phyloP scores from a whole-genome alignment of 64 coral and sea anemone species.

The Stichodactyla mertensii region DNA sequence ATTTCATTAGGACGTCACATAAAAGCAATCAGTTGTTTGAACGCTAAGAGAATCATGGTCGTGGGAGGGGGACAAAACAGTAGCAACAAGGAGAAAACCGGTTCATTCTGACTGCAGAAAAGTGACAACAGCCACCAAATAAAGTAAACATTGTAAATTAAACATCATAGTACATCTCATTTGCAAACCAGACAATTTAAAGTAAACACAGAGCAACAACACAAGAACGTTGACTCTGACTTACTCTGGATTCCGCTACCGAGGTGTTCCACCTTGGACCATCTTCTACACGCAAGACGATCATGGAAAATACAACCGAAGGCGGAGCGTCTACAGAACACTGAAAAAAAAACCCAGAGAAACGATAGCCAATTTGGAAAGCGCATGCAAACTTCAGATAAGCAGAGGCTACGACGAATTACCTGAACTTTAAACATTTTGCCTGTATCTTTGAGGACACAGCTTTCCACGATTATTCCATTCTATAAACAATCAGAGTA shows the following conservation, averaged over 20 bases:
- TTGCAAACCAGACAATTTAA: too few relatives aligned
- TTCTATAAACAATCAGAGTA: neutral
- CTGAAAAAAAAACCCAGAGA: slow-evolving; percentile 27
- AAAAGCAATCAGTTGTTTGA: too few relatives aligned
- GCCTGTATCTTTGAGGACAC: slow-evolving; percentile 10
- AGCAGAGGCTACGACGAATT: neutral
- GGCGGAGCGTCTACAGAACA: slow-evolving; percentile 60
- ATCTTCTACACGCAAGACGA: slow-evolving; percentile 62
- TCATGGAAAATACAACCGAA: slow-evolving; percentile 56
- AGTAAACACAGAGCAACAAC: too few relatives aligned
- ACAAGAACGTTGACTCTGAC: neutral
- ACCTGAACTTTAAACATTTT: slow-evolving; percentile 59
- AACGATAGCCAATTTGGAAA: neutral
- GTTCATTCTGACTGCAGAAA: too few relatives aligned
- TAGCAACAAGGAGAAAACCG: too few relatives aligned
- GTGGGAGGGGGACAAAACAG: too few relatives aligned
- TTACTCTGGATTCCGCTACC: slow-evolving; percentile 55
- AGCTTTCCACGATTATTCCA: slow-evolving; percentile 50
- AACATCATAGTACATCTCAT: too few relatives aligned
- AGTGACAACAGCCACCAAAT: too few relatives aligned
- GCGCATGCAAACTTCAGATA: neutral
- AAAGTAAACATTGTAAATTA: too few relatives aligned
- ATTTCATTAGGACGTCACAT: too few relatives aligned
- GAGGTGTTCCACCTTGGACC: slow-evolving; percentile 65
- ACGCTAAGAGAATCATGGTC: too few relatives aligned